Evolutionary conservation across 2,888 invertebrate species (phyloP).

Genomic region (Quadroppia sp.): DNA sequence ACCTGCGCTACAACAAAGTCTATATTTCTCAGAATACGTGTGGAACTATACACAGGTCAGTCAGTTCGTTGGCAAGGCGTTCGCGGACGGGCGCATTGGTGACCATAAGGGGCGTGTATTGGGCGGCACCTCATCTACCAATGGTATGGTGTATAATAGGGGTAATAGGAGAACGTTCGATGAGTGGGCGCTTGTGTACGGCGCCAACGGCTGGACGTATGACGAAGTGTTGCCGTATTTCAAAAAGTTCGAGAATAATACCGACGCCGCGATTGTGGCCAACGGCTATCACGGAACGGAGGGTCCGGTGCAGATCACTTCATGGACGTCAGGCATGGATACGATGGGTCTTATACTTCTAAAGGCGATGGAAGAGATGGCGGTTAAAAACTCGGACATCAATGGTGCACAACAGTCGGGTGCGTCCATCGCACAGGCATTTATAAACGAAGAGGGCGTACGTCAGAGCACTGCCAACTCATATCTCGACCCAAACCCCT

Average conservation of each 20-base stretch:
- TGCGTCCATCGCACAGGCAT: no score
- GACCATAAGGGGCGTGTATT: slow-evolving; percentile 37
- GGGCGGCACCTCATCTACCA: slow-evolving; percentile 38
- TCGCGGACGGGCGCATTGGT: background rate
- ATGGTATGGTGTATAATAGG: slow-evolving; percentile 41
- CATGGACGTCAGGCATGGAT: slow-evolving; percentile 19
- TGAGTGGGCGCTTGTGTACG: slow-evolving; percentile 33
- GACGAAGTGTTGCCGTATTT: slow-evolving; percentile 37
- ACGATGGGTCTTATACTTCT: slow-evolving; percentile 26
- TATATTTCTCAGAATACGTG: no score
- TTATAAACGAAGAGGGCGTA: no score
- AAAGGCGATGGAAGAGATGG: slow-evolving; percentile 24
- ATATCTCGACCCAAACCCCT: slow-evolving; percentile 38
- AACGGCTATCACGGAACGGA: slow-evolving; percentile 35
- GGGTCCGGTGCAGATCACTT: slow-evolving; percentile 34
- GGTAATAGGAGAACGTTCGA: slow-evolving; percentile 39
- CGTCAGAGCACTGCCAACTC: slow-evolving; percentile 39
- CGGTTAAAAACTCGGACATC: slow-evolving; percentile 29
- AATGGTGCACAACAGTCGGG: slow-evolving; percentile 38
- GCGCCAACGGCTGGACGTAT: slow-evolving; percentile 33
- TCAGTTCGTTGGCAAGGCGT: slow-evolving; percentile 39
- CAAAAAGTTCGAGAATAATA: slow-evolving; percentile 38
- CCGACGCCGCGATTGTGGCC: slow-evolving; percentile 12
- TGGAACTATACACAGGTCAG: no score
- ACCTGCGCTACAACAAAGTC: no score